Evolutionary conservation across 2,113 vertebrate genomes (phyloP).

Genomic region (Parus major): DNA sequence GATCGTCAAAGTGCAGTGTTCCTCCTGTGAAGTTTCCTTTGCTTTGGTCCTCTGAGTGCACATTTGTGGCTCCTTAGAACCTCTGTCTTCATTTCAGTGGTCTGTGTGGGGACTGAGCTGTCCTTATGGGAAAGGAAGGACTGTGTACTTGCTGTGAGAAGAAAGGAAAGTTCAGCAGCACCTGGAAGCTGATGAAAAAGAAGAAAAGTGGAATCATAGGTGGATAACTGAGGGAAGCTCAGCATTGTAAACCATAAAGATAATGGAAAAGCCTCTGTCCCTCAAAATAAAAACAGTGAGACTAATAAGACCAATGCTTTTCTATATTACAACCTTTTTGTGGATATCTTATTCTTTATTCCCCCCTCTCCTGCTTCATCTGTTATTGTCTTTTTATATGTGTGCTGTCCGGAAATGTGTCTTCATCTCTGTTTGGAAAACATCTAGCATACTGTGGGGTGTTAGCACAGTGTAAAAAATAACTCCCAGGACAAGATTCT

Average conservation of each 20-base stretch:
- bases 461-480: slow-evolving; percentile 65
- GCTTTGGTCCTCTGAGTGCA: fast-evolving
- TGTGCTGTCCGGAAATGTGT: slow-evolving; percentile 41
- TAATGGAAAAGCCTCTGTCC: not conserved
- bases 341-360: not conserved
- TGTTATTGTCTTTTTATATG: slow-evolving; percentile 65
- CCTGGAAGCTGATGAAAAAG: not conserved
- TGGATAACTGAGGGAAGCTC: not conserved
- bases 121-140: not conserved
- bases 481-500: slow-evolving; percentile 61
- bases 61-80: not conserved
- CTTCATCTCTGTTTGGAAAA: slow-evolving; percentile 67
- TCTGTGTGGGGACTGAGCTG: not conserved
- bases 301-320: not conserved
- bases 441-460: slow-evolving; percentile 62
- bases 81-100: not conserved
- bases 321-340: not conserved
- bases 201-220: not conserved
- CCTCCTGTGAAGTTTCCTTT: not conserved
- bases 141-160: not conserved
- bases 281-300: not conserved
- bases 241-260: not conserved
- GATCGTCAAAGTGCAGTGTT: not conserved
- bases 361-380: slow-evolving; percentile 29
- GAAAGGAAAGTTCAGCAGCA: not conserved